Evolutionary conservation across 37 sponge, comb jelly and placozoan genomes (phyloP).

Genomic region (Mnemiopsis leidyi): DNA sequence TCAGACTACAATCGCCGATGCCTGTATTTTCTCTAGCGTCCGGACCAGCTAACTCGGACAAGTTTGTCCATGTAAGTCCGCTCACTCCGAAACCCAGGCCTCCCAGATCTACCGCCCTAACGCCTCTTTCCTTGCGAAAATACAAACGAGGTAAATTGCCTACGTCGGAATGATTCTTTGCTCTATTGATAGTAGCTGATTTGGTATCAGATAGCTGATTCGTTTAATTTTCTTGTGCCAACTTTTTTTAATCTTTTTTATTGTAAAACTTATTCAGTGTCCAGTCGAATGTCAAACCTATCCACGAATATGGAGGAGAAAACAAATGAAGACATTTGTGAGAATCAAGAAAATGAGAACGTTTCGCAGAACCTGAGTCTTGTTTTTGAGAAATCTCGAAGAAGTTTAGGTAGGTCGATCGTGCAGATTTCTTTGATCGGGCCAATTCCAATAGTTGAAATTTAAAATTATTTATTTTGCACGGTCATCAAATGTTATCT

Average conservation of each 20-base stretch:
- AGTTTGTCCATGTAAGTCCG: background rate
- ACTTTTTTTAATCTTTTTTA: background rate
- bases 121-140: constrained; percentile 3
- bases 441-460: too few relatives aligned
- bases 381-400: background rate
- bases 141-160: background rate
- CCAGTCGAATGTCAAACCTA: background rate
- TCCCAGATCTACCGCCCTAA: background rate
- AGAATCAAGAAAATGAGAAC: background rate
- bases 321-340: background rate
- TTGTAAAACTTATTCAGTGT: background rate
- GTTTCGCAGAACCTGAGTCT: background rate
- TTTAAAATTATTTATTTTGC: too few relatives aligned
- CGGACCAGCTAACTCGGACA: background rate
- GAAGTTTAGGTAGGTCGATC: too few relatives aligned
- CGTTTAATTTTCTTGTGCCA: background rate
- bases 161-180: too few relatives aligned
- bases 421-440: too few relatives aligned
- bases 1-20: constrained; percentile 26
- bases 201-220: too few relatives aligned
- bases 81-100: background rate
- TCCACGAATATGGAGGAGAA: background rate
- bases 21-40: background rate
- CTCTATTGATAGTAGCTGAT: too few relatives aligned
- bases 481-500: too few relatives aligned